A percentile compares a stretch with the other conserved stretches of the same genome.
Evolutionary conservation across 2,113 vertebrate species (phyloP).

Genomic region (Hoplias malabaricus): DNA sequence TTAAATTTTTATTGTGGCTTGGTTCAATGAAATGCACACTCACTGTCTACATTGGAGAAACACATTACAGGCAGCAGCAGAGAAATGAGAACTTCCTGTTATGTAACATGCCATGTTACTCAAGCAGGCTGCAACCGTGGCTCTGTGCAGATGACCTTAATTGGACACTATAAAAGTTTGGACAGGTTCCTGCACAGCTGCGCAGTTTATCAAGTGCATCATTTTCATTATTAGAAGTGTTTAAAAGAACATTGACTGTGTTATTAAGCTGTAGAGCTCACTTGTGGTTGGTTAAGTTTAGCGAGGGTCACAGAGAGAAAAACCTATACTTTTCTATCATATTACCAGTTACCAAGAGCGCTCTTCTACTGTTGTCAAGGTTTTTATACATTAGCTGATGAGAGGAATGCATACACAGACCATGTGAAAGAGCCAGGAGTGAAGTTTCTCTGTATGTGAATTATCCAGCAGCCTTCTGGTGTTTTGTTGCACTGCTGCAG

Average conservation of each 20-base stretch:
- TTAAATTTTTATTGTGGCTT: not conserved
- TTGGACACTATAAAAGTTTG: not conserved
- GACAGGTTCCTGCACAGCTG: not conserved
- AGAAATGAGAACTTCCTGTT: conserved; percentile 26
- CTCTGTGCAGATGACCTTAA: not conserved
- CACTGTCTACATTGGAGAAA: not conserved
- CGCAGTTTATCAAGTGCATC: not conserved
- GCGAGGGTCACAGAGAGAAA: not conserved
- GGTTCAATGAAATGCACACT: not conserved
- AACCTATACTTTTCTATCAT: not conserved
- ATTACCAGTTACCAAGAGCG: not conserved
- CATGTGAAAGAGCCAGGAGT: conserved; percentile 1
- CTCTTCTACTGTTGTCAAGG: not conserved
- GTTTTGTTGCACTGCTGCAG: conserved; percentile 26
- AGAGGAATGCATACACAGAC: not conserved
- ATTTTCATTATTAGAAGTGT: not conserved
- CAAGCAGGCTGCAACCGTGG: not conserved
- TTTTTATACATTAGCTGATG: not conserved
- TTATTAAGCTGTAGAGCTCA: not conserved
- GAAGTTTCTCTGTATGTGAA: conserved; percentile 32
- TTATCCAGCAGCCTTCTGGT: conserved; percentile 34
- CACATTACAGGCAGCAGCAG: not conserved
- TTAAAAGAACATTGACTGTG: not conserved
- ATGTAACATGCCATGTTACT: not conserved
- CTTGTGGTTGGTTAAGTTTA: not conserved